Percentiles rank a stretch among this genome's conserved stretches.
These are phyloP conservation scores for Myotis brandtii DNA, from an alignment of 2,113 vertebrate species.

Conservation along the genomic window DNA sequence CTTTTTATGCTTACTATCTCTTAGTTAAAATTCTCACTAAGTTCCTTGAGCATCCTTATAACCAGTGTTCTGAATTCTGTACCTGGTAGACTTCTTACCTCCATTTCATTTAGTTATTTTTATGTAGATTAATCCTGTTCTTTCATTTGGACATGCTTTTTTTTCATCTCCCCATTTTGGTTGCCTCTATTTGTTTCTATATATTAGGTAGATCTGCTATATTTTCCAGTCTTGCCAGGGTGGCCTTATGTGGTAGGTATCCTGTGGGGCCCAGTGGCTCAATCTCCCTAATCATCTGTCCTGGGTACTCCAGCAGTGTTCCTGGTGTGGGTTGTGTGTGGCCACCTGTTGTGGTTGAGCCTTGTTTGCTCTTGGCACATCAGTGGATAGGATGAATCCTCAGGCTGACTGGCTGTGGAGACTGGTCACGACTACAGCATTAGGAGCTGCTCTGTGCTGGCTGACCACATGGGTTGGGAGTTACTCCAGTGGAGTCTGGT, in stretches of 20 bases:
- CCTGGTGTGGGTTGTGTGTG: neutral
- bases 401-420: neutral
- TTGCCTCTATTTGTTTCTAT: too few species aligned
- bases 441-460: neutral
- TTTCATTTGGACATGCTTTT: neutral
- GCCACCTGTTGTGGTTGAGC: neutral
- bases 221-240: too few species aligned
- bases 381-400: neutral
- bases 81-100: neutral
- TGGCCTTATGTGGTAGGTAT: too few species aligned
- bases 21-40: neutral
- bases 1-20: neutral
- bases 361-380: neutral
- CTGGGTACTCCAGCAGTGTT: neutral
- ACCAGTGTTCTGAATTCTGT: neutral
- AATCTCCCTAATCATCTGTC: too few species aligned
- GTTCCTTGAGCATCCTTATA: neutral
- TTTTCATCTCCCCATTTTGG: neutral
- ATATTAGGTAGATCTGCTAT: too few species aligned
- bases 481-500: neutral
- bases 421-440: neutral
- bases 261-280: too few species aligned
- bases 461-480: neutral
- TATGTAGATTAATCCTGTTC: neutral
- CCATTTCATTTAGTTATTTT: neutral